Evolutionary conservation across 2,113 vertebrate species (phyloP).

Genomic region (Oostethus manadensis): DNA sequence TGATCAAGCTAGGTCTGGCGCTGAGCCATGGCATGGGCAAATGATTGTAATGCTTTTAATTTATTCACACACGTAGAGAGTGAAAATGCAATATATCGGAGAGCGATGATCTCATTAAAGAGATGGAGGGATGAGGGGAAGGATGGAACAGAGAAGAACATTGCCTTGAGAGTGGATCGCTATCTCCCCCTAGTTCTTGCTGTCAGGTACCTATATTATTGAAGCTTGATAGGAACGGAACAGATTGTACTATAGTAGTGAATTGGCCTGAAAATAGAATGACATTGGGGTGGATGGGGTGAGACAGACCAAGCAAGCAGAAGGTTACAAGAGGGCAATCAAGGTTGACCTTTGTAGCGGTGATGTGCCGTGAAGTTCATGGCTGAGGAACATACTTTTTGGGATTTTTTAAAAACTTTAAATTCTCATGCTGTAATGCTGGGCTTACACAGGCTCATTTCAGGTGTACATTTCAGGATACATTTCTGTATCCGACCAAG

Average conservation of each 20-base stretch:
- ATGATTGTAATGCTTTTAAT: slow-evolving; percentile 63
- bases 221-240: slow-evolving; percentile 42
- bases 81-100: slow-evolving; percentile 45
- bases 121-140: slow-evolving; percentile 43
- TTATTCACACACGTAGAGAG: slow-evolving; percentile 56
- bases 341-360: slow-evolving; percentile 33
- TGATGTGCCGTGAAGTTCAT: too few species aligned
- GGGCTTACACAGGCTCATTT: too few species aligned
- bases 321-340: slow-evolving; percentile 10
- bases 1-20: slow-evolving; percentile 50
- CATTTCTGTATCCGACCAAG: neutral
- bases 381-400: too few species aligned
- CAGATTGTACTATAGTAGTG: slow-evolving; percentile 43
- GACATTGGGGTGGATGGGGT: slow-evolving; percentile 4
- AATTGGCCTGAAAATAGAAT: slow-evolving; percentile 47
- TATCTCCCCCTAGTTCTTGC: slow-evolving; percentile 31
- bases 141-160: slow-evolving; percentile 34
- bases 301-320: slow-evolving; percentile 15
- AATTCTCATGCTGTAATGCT: too few species aligned
- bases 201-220: slow-evolving; percentile 39
- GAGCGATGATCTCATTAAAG: slow-evolving; percentile 48
- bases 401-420: too few species aligned
- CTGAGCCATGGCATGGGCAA: slow-evolving; percentile 31
- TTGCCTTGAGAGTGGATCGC: slow-evolving; percentile 48
- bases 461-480: too few species aligned